Conservation (phyloP, 2,797 vertebrate species). For the Rhyacichthys aspro region DNA sequence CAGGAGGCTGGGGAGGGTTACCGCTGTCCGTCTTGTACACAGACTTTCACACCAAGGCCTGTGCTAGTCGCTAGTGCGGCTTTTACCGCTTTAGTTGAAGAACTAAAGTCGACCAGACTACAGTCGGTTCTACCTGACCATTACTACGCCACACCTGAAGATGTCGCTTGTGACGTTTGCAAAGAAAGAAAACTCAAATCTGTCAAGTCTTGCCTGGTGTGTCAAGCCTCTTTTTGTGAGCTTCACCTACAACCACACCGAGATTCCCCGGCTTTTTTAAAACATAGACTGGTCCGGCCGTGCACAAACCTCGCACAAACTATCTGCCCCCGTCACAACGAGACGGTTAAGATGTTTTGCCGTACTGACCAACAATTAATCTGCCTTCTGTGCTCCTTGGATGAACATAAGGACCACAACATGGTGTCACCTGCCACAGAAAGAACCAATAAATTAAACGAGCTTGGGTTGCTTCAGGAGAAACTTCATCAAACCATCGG, state of each 20-base stretch:
- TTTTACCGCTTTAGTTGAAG: conserved; percentile 18
- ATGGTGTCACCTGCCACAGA: conserved; percentile 7
- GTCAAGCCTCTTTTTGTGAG: conserved; percentile 21
- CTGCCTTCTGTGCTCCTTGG: conserved; percentile 16
- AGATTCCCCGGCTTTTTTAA: conserved; percentile 18
- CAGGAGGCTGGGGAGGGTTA: not conserved
- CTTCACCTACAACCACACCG: conserved; percentile 25
- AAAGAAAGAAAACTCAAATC: conserved; percentile 11
- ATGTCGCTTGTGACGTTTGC: conserved; percentile 23
- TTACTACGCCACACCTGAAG: conserved; percentile 1
- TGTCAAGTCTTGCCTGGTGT: conserved; percentile 29
- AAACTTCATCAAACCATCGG: not conserved
- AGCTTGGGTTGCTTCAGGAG: not conserved
- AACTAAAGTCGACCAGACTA: not conserved
- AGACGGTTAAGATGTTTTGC: conserved; percentile 34
- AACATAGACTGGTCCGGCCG: conserved; percentile 18
- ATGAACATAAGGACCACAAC: conserved; percentile 29
- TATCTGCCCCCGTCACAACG: conserved; percentile 2
- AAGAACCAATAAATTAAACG: not conserved
- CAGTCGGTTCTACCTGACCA: not conserved
- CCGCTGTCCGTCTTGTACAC: conserved; percentile 17
- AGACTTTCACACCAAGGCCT: conserved; percentile 12
- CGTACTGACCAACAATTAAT: conserved; percentile 15
- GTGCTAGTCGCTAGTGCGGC: conserved; percentile 5
- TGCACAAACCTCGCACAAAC: conserved; percentile 6